phyloP scores from a whole-genome alignment of 1,140 invertebrate genomes.

The Scaptomyza graminum region DNA sequence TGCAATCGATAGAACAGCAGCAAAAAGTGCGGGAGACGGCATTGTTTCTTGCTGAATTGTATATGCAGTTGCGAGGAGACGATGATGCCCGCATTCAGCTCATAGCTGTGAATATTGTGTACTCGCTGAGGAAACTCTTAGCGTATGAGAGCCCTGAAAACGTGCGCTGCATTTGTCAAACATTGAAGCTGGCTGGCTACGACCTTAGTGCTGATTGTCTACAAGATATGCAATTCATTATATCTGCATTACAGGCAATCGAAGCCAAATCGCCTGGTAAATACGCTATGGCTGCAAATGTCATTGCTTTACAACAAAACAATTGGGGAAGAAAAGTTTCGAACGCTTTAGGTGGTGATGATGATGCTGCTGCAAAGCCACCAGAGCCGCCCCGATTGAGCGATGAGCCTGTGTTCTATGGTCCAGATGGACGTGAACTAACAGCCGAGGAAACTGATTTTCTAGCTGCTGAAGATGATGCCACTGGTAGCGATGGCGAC shows the following conservation, averaged over 20 bases:
- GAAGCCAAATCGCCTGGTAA: conserved; percentile 67
- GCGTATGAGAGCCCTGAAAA: conserved; percentile 80
- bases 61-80: conserved; percentile 80
- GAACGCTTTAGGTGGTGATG: conserved; percentile 71
- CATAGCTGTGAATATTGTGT: conserved; percentile 78
- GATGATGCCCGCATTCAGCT: conserved; percentile 74
- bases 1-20: conserved; percentile 64
- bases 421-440: conserved; percentile 84
- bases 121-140: conserved; percentile 66
- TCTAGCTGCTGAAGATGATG: conserved; percentile 68
- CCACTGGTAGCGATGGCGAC: conserved; percentile 72
- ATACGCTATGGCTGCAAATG: conserved; percentile 73
- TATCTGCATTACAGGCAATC: conserved; percentile 59
- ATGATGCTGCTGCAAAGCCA: conserved; percentile 52
- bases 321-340: conserved; percentile 81
- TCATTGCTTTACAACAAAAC: conserved; percentile 78
- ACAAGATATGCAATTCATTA: conserved; percentile 70
- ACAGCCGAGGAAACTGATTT: conserved; percentile 85
- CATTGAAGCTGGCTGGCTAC: conserved; percentile 84
- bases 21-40: conserved; percentile 78
- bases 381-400: conserved; percentile 68
- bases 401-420: conserved; percentile 84
- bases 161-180: conserved; percentile 85
- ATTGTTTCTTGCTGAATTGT: conserved; percentile 76
- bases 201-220: conserved; percentile 77